Evolutionary conservation across 2,113 vertebrate species (phyloP).

Genomic region (Gallinago jamesoni): DNA sequence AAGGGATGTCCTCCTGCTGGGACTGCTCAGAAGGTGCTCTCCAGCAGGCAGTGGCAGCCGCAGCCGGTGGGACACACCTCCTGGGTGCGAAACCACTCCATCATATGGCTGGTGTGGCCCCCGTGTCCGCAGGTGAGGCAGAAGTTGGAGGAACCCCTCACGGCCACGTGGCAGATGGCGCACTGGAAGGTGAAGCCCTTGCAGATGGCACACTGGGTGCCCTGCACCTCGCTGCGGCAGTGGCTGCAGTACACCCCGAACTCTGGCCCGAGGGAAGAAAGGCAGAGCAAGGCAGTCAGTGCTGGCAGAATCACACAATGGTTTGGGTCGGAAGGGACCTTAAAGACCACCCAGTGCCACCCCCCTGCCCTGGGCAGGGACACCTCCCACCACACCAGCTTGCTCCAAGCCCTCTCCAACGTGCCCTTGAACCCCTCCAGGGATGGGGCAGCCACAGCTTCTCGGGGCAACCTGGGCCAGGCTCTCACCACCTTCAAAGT

Average conservation of each 20-base stretch:
- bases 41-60: slow-evolving; percentile 92
- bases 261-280: slow-evolving; percentile 74
- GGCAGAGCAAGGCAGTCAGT: fast-evolving
- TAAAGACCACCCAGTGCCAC: not conserved
- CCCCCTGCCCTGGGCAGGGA: not conserved
- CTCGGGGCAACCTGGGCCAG: not conserved
- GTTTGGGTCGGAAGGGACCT: not conserved
- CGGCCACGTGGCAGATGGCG: slow-evolving; percentile 94
- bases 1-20: fast-evolving
- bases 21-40: slow-evolving; percentile 89
- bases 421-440: not conserved
- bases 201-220: slow-evolving; percentile 92
- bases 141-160: slow-evolving; percentile 95
- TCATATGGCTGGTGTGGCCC: slow-evolving; percentile 96
- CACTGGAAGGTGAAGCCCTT: slow-evolving; percentile 97
- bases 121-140: slow-evolving; percentile 96
- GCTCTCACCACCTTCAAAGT: not conserved
- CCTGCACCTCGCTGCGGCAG: slow-evolving; percentile 91
- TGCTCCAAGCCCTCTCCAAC: not conserved
- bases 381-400: not conserved
- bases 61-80: slow-evolving; percentile 96
- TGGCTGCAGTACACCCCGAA: slow-evolving; percentile 96
- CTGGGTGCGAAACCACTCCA: slow-evolving; percentile 96
- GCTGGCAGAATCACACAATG: fast-evolving
- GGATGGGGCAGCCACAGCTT: not conserved